Conservation (phyloP, 2,888 invertebrate genomes). For the Andrena flavipes region DNA sequence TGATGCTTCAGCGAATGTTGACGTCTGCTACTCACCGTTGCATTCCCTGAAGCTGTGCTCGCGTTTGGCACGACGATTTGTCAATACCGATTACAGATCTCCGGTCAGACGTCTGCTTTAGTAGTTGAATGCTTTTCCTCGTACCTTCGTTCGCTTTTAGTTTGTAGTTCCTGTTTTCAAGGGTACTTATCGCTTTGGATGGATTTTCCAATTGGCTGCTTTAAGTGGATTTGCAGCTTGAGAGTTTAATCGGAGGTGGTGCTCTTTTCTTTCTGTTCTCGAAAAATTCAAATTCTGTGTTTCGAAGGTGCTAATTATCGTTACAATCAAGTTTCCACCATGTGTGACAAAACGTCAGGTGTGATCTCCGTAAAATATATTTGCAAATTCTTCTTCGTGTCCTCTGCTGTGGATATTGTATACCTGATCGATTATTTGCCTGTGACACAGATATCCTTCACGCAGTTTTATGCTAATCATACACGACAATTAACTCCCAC, state of each 20-base stretch:
- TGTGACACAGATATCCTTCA: not conserved
- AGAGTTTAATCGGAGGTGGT: no score
- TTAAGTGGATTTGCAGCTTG: no score
- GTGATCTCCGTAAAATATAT: not conserved
- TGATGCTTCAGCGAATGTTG: not conserved
- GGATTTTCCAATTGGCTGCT: not conserved
- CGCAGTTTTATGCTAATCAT: not conserved
- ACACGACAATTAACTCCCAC: not conserved
- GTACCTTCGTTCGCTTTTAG: no score
- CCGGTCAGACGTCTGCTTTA: not conserved
- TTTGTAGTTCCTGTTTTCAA: not conserved
- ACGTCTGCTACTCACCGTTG: constrained; percentile 9
- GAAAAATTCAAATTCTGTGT: no score
- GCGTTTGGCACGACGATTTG: not conserved
- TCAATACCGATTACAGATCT: not conserved
- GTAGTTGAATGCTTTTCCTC: no score
- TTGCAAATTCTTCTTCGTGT: not conserved
- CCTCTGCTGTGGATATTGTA: not conserved
- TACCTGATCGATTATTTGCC: not conserved
- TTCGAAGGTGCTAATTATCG: no score
- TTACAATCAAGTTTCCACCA: no score
- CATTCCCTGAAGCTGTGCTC: constrained; percentile 11
- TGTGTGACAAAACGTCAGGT: no score
- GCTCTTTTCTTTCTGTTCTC: no score
- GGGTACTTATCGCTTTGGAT: not conserved